phyloP scores from a whole-genome alignment of 2,888 invertebrate species.

The Serripes groenlandicus region DNA sequence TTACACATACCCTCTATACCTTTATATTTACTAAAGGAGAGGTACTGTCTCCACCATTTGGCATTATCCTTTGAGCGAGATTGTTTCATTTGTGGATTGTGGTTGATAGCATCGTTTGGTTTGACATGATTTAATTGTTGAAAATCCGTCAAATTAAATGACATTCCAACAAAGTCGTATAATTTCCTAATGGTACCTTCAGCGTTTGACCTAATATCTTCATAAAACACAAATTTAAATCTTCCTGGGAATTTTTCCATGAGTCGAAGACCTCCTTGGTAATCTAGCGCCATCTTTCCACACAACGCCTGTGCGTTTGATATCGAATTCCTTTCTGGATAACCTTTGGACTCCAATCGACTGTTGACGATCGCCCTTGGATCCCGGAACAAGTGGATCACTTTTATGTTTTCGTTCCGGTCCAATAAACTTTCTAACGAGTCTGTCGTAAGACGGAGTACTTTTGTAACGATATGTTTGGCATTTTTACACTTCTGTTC shows the following conservation, averaged over 20 bases:
- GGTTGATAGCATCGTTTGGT: constrained; percentile 31
- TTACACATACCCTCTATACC: constrained; percentile 34
- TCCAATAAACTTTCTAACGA: constrained; percentile 38
- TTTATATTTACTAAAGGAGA: constrained; percentile 37
- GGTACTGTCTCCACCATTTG: constrained; percentile 55
- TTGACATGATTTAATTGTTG: constrained; percentile 38
- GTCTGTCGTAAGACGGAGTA: constrained; percentile 51
- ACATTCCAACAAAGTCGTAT: constrained; percentile 57
- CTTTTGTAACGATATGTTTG: constrained; percentile 50
- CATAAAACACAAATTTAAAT: constrained; percentile 59
- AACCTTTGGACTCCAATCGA: constrained; percentile 51
- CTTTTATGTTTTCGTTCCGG: constrained; percentile 42
- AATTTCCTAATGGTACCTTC: constrained; percentile 33
- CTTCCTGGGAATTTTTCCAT: constrained; percentile 44
- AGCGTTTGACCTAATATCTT: constrained; percentile 46
- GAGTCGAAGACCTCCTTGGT: constrained; percentile 30
- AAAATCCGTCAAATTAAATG: constrained; percentile 15
- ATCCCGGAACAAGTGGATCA: constrained; percentile 56
- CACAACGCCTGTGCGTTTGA: constrained; percentile 44
- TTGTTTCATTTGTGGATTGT: constrained; percentile 22
- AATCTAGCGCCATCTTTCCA: constrained; percentile 50
- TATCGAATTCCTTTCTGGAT: constrained; percentile 39
- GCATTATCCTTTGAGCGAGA: constrained; percentile 45
- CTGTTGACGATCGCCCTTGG: constrained; percentile 59
- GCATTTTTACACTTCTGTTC: constrained; percentile 42